phyloP scores from a whole-genome alignment of 2,113 vertebrate species.

The Mohoua ochrocephala region DNA sequence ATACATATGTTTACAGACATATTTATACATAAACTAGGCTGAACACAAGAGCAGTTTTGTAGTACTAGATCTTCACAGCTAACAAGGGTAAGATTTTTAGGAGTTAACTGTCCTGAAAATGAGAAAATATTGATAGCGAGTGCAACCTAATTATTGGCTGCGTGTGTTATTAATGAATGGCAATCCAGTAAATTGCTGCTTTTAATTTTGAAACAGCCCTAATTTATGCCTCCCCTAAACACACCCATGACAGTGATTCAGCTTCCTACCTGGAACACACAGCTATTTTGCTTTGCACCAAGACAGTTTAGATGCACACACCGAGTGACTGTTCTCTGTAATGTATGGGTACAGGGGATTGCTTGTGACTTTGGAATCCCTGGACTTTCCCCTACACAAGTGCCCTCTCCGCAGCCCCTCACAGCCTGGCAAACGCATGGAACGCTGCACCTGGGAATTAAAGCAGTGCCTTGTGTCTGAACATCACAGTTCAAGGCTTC shows the following conservation, averaged over 20 bases:
- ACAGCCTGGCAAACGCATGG: accelerated
- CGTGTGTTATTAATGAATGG: not conserved
- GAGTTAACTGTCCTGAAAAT: not conserved
- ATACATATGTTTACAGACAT: accelerated
- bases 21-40: not conserved
- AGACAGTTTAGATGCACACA: not conserved
- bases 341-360: accelerated
- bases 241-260: not conserved
- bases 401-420: not conserved
- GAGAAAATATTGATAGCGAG: not conserved
- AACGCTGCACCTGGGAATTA: not conserved
- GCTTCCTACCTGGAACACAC: not conserved
- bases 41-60: not conserved
- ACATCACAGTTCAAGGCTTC: no score
- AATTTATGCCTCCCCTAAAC: not conserved
- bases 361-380: not conserved
- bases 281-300: not conserved
- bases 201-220: not conserved
- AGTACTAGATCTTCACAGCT: not conserved
- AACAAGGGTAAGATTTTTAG: not conserved
- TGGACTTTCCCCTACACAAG: no score
- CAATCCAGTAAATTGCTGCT: not conserved
- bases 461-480: not conserved
- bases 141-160: not conserved
- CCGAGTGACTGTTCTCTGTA: not conserved